phyloP scores from a whole-genome alignment of 2,888 invertebrate species.

The Melieria crassipennis region DNA sequence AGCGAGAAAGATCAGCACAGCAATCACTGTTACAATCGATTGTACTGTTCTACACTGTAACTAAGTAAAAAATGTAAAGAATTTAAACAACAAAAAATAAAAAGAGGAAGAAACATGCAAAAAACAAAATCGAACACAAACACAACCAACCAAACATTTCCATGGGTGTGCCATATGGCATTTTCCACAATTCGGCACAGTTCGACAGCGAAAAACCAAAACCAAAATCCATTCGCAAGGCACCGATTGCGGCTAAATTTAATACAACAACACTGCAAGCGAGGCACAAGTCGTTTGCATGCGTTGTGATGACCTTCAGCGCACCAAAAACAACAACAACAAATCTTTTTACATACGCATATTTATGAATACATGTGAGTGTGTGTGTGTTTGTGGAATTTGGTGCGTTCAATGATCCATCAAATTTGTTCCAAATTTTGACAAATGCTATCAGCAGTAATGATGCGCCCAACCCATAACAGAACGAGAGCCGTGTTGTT shows the following conservation, averaged over 20 bases:
- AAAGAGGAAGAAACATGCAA: no score
- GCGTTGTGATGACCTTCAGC: not conserved
- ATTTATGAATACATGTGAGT: not conserved
- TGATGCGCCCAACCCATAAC: conserved; percentile 23
- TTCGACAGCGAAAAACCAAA: no score
- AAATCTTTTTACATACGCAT: not conserved
- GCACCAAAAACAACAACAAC: not conserved
- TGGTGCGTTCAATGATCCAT: conserved; percentile 38
- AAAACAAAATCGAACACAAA: no score
- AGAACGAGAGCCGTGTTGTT: not conserved
- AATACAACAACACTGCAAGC: conserved; percentile 9
- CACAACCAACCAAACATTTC: not conserved
- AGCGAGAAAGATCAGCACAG: no score
- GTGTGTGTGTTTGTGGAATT: conserved; percentile 3
- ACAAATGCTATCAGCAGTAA: conserved; percentile 23
- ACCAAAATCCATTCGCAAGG: no score
- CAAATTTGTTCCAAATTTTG: conserved; percentile 40
- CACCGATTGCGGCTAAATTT: conserved; percentile 11
- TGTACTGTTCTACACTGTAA: no score
- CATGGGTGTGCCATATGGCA: conserved; percentile 28
- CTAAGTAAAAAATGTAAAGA: no score
- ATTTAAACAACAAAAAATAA: no score
- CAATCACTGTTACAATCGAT: no score
- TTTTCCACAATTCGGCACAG: no score
- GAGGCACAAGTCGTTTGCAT: conserved; percentile 21